Evolutionary conservation across 1,140 invertebrate species (phyloP).

Genomic region (Arctopsyche grandis): DNA sequence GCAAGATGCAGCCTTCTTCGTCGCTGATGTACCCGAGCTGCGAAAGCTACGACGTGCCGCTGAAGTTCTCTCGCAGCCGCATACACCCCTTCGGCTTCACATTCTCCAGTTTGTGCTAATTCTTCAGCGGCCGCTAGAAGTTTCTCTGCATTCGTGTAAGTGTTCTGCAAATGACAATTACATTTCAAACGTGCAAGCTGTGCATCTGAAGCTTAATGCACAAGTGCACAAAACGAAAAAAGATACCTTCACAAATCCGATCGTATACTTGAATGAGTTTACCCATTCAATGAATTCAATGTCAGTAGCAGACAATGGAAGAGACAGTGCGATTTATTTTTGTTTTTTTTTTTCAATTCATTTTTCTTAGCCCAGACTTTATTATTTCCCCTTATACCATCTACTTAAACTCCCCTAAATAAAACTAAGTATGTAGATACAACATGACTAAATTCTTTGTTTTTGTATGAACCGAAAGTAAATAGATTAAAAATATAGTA

Average conservation of each 20-base stretch:
- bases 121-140: slow-evolving; percentile 95
- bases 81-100: slow-evolving; percentile 94
- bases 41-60: slow-evolving; percentile 91
- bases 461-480: too few relatives aligned
- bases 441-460: too few relatives aligned
- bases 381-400: too few relatives aligned
- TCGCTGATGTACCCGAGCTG: slow-evolving; percentile 93
- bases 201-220: not conserved
- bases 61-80: slow-evolving; percentile 93
- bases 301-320: not conserved
- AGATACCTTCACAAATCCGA: too few relatives aligned
- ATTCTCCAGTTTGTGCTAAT: slow-evolving; percentile 94
- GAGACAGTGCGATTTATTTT: not conserved
- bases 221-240: too few relatives aligned
- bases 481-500: too few relatives aligned
- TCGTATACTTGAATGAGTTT: too few relatives aligned
- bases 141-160: slow-evolving; percentile 98
- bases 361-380: not conserved
- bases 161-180: slow-evolving; percentile 80
- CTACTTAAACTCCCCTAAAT: too few relatives aligned
- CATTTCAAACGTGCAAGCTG: not conserved
- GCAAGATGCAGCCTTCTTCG: slow-evolving; percentile 90
- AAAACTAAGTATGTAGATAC: too few relatives aligned
- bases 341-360: too few relatives aligned
- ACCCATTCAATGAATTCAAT: too few relatives aligned